phyloP scores from a whole-genome alignment of 2,113 vertebrate genomes.

The Caretta caretta region DNA sequence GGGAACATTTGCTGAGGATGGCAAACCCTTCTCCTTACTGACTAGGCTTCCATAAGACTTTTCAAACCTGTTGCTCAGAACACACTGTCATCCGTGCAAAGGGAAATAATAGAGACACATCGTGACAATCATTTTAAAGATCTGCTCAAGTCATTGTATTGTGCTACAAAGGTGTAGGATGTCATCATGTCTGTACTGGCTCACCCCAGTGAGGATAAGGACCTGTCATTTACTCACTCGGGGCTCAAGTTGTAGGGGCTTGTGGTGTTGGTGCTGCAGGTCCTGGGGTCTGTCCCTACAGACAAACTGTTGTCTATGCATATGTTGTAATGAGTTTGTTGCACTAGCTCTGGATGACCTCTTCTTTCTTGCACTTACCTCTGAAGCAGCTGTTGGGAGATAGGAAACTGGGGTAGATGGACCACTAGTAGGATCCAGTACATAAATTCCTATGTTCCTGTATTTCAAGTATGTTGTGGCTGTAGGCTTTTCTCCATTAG shows the following conservation, averaged over 20 bases:
- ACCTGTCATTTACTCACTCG: neutral
- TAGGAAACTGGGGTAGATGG: neutral
- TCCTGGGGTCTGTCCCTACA: neutral
- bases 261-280: neutral
- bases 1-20: neutral
- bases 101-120: neutral
- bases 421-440: neutral
- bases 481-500: neutral
- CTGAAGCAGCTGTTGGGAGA: neutral
- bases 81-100: neutral
- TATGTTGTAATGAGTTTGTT: neutral
- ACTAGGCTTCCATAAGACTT: neutral
- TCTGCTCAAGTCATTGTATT: neutral
- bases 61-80: neutral
- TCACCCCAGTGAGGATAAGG: neutral
- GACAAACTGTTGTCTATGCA: neutral
- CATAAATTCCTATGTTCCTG: neutral
- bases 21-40: neutral
- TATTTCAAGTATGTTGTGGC: neutral
- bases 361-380: neutral
- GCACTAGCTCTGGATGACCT: neutral
- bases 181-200: neutral
- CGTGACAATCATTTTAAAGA: neutral
- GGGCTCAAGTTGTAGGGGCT: neutral
- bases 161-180: neutral